These are phyloP conservation scores for Electrona antarctica DNA, from an alignment of 2,113 vertebrate species.

Conservation along the genomic window DNA sequence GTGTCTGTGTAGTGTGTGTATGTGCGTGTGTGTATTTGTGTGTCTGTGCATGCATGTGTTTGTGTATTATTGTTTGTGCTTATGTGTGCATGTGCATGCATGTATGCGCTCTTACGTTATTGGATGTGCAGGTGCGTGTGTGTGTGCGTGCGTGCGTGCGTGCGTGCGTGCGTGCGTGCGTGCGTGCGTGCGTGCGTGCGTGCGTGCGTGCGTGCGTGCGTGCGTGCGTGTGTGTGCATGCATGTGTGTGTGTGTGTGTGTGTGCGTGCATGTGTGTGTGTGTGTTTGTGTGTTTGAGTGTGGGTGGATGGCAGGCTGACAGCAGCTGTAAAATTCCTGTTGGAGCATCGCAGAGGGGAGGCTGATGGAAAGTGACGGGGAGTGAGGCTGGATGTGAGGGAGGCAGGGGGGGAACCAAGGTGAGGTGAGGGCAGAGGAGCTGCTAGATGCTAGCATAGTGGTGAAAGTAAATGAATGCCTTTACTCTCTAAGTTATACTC, in stretches of 20 bases:
- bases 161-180: slow-evolving; percentile 13
- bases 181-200: slow-evolving; percentile 20
- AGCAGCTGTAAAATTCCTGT: slow-evolving; percentile 75
- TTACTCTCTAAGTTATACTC: too few relatives aligned
- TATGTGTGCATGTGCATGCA: too few relatives aligned
- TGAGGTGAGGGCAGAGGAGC: not conserved
- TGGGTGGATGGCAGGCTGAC: slow-evolving; percentile 51
- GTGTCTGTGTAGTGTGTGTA: too few relatives aligned
- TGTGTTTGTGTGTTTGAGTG: not conserved
- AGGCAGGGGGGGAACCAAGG: not conserved
- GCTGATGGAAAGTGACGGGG: slow-evolving; percentile 70
- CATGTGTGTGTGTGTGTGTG: slow-evolving; percentile 14
- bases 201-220: slow-evolving; percentile 13
- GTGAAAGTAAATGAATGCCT: too few relatives aligned
- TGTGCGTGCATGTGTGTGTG: not conserved
- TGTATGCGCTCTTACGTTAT: too few relatives aligned
- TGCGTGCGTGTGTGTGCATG: not conserved
- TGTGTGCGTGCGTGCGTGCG: slow-evolving; percentile 34
- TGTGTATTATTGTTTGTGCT: too few relatives aligned
- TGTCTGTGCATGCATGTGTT: too few relatives aligned
- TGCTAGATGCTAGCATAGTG: too few relatives aligned
- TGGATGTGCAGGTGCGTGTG: too few relatives aligned
- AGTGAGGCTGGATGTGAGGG: slow-evolving; percentile 43
- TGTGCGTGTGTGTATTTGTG: too few relatives aligned
- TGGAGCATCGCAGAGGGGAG: slow-evolving; percentile 67